A percentile compares a stretch with the other conserved stretches of the same genome.
Conservation (phyloP, 2,888 invertebrate species). For the Morpho achilles region DNA sequence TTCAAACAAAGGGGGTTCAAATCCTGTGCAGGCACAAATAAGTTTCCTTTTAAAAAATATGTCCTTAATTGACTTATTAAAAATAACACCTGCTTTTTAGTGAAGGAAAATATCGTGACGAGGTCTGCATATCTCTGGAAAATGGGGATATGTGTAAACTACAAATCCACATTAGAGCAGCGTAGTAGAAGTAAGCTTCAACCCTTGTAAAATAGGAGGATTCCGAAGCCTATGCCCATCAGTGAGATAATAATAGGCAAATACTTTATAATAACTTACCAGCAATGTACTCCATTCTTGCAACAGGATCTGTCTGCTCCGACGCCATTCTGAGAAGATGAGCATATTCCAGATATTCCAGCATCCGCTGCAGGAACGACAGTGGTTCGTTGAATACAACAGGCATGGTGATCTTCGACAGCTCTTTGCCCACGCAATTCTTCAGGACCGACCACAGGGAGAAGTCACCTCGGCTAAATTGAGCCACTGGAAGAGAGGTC, state of each 20-base stretch:
- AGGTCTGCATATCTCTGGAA: background rate
- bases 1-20: too few relatives aligned
- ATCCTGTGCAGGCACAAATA: too few relatives aligned
- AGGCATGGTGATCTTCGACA: slow-evolving; percentile 98
- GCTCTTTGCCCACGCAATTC: slow-evolving; percentile 94
- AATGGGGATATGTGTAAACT: background rate
- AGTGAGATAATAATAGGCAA: background rate
- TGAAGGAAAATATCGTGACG: background rate
- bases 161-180: background rate
- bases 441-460: slow-evolving; percentile 95
- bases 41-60: too few relatives aligned
- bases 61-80: too few relatives aligned
- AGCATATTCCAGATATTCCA: slow-evolving; percentile 96
- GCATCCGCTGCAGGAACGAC: slow-evolving; percentile 95
- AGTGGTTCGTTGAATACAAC: slow-evolving; percentile 98
- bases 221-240: background rate
- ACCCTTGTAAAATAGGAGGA: background rate
- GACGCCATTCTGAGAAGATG: slow-evolving; percentile 85
- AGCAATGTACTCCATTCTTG: slow-evolving; percentile 88
- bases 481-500: slow-evolving; percentile 84
- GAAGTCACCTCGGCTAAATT: slow-evolving; percentile 88
- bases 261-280: slow-evolving; percentile 48
- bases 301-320: slow-evolving; percentile 86
- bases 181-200: background rate
- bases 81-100: too few relatives aligned